Base-by-base conservation (phyloP, 2,888 invertebrate genomes). In the Pecten maximus region DNA sequence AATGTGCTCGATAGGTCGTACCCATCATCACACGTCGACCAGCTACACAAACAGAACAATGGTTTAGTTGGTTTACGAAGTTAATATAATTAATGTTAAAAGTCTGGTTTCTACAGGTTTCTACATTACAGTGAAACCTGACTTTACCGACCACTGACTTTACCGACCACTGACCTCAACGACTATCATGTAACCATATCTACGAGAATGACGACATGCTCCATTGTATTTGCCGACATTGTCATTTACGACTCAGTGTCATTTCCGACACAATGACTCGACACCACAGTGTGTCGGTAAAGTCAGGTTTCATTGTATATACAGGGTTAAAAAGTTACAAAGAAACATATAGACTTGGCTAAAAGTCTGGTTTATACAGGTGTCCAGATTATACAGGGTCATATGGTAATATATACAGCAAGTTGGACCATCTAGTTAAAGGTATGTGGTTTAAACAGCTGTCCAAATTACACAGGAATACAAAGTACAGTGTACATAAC, bases 31-130 rank as follows among this genome's bases (percentile, higher is more conserved):
- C 15, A 74, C 12, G 35, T 23, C 15, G 74, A 74, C 74, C 74
- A 74, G 74, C 74, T 74, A 74, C 74, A 74, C 74, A 74, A 74
- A 74, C 28, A 60, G n/a, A 60, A 60, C 23, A 16, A 60, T 6
- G 23, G 0, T 60, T 0, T 0, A 60, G 23, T 23, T n/a, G 48
- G 60, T 60, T 60, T 2, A 60, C 2, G 19, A n/a, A 48, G 48
- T 15, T 16, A 48, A 48, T 48, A 48, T 48, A 1, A 48, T 4
- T 10, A 48, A 19, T 48, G 6, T 48, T 48, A 48, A 48, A 48
- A 19, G 48, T 16, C 12, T 16, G 48, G 48, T 16, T 8, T 2
- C 12, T 2, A 4, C 16, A 54, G 54, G 6, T 23, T 54, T 23
- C 2, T n/a, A 23, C 6, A 2, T n/a, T 54, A 54, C 54, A 54